Base-by-base conservation (phyloP, 1,140 invertebrate genomes). In the Neodiprion lecontei region DNA sequence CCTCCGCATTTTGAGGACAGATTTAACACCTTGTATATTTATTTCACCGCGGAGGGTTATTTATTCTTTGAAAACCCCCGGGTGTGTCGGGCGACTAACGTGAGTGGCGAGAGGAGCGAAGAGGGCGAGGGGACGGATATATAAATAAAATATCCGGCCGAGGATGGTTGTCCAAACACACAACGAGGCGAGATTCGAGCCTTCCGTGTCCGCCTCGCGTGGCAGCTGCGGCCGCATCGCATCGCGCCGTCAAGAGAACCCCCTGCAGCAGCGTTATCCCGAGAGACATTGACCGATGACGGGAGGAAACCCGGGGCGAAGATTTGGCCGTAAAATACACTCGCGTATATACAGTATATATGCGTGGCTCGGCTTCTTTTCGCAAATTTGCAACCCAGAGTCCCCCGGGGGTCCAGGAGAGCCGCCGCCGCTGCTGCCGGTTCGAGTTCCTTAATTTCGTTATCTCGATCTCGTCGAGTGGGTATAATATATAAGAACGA, bases 281-380 rank as follows among this genome's bases (percentile, higher is more conserved):
- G n/a, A n/a, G 11, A n/a, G 53, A 61, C 53, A n/a, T 61, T 61
- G 53, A 61, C 53, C n/a, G 53, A 61, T 61, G 53, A 61, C 53
- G 53, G 53, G 53, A 61, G 1, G 53, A 61, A 61, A 61, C 53
- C 11, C n/a, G n/a, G 2, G 53, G 53, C 53, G 11, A n/a, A 61
- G 53, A 61, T 61, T 61, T 61, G 53, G 53, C 53, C 53, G n/a
- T 61, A 61, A 61, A 61, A 11, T 61, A 61, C 53, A n/a, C 2
- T 61, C 11, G 11, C 11, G n/a, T 61, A 61, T n/a, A 11, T 40
- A 40, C 11, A 61, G 53, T 11, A 8, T 61, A 61, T 61, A 3
- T 61, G 28, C 28, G 28, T 40, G 28, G 28, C 28, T 40, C 28
- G 5, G 28, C 1, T 40, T 2, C 7, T 11, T 61, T 61, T 61